phyloP scores from a whole-genome alignment of 2,888 invertebrate species.

The Nephrotoma guestfalica region DNA sequence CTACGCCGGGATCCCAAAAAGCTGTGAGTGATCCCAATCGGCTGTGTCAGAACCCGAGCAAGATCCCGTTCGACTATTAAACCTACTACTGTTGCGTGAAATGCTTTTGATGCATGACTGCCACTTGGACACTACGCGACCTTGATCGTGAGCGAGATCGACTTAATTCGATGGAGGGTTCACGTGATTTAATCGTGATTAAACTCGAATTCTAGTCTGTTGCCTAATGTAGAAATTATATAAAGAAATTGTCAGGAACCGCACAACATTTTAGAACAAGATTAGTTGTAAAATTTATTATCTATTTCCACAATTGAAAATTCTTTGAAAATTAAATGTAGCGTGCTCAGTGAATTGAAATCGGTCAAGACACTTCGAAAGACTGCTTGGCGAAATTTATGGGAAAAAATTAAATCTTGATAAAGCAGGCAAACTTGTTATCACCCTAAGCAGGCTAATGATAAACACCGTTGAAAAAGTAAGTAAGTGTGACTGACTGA shows the following conservation, averaged over 20 bases:
- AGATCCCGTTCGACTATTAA: not conserved
- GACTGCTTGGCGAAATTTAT: too few species aligned
- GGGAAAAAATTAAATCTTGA: too few species aligned
- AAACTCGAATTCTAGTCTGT: too few species aligned
- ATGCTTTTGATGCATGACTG: not conserved
- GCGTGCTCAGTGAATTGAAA: not conserved
- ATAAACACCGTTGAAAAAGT: too few species aligned
- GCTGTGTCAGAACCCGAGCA: conserved; percentile 12
- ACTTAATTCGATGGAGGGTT: conserved; percentile 11
- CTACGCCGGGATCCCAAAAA: not conserved
- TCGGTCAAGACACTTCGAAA: not conserved
- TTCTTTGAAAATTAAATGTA: not conserved
- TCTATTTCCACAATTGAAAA: not conserved
- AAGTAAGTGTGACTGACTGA: too few species aligned
- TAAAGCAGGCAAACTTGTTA: too few species aligned
- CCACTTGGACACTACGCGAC: conserved; percentile 10
- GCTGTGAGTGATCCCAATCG: conserved; percentile 17
- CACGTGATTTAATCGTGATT: conserved; percentile 10
- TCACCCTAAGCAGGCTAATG: too few species aligned
- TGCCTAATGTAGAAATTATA: too few species aligned
- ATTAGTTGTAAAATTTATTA: too few species aligned
- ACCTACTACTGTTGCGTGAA: not conserved
- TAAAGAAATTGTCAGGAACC: not conserved
- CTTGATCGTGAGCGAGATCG: conserved; percentile 10
- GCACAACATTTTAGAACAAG: not conserved